Conservation (phyloP, 2,888 invertebrate species). For the Elysia crispata region DNA sequence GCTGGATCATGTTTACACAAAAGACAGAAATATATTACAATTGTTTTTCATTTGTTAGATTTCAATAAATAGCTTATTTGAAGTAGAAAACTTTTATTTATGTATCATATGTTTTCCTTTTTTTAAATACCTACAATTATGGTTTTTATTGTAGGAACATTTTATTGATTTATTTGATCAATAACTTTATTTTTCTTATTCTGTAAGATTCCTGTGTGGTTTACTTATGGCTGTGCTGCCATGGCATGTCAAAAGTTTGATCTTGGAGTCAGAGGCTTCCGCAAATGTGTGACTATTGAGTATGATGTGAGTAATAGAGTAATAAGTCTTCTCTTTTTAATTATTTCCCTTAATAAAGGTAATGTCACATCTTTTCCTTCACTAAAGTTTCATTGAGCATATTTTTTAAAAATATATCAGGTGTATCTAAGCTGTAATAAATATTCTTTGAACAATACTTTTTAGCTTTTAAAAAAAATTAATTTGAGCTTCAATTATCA, state of each 20-base stretch:
- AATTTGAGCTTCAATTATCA: too few species aligned
- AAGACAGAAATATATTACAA: not conserved
- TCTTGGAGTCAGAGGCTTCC: constrained; percentile 89
- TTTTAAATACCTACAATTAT: not conserved
- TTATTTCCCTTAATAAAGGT: too few species aligned
- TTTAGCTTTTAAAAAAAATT: too few species aligned
- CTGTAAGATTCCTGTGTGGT: constrained; percentile 82
- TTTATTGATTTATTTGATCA: not conserved
- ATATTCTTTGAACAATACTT: too few species aligned
- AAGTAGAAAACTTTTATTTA: too few species aligned
- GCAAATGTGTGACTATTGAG: constrained; percentile 91
- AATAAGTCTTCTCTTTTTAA: too few species aligned
- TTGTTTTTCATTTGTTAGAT: not conserved
- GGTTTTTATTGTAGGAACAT: not conserved
- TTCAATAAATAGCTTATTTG: not conserved
- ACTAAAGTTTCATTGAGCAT: too few species aligned
- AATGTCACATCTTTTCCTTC: too few species aligned
- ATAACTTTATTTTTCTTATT: constrained; percentile 29
- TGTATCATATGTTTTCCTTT: not conserved
- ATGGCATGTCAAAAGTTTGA: constrained; percentile 80
- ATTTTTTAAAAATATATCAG: too few species aligned
- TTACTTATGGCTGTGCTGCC: constrained; percentile 90
- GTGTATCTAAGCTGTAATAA: too few species aligned
- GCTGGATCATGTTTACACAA: not conserved
- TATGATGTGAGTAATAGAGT: constrained; percentile 82